Percentiles rank a stretch among this genome's conserved stretches.
Conservation (phyloP, 2,113 vertebrate genomes). For the Hassar affinis region DNA sequence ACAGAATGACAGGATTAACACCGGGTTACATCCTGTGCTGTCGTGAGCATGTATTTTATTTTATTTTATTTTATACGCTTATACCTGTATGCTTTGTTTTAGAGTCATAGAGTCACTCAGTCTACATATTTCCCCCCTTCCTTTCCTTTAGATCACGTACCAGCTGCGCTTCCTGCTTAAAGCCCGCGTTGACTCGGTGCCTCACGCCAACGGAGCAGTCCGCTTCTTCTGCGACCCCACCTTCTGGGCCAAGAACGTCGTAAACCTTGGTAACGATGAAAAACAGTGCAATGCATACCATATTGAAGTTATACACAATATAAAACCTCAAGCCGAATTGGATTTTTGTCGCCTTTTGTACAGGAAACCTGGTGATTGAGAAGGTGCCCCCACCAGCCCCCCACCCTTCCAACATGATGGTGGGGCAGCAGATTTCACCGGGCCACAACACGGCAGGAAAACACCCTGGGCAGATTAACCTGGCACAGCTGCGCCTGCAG, state of each 20-base stretch:
- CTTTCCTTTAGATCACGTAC: constrained; percentile 82
- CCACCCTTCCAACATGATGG: constrained; percentile 80
- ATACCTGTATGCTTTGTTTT: not conserved
- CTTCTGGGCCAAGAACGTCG: constrained; percentile 98
- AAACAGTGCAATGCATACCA: too few relatives aligned
- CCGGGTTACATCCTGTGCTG: not conserved
- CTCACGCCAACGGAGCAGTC: constrained; percentile 90
- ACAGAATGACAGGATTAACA: too few relatives aligned
- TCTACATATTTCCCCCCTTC: not conserved
- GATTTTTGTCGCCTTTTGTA: not conserved
- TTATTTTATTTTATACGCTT: not conserved
- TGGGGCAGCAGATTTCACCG: constrained; percentile 82
- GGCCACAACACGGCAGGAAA: constrained; percentile 86
- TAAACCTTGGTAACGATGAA: constrained; percentile 83
- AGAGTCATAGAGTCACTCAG: too few relatives aligned
- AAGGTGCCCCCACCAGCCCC: constrained; percentile 84
- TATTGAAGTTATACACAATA: too few relatives aligned
- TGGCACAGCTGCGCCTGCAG: constrained; percentile 93
- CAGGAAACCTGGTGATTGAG: constrained; percentile 95
- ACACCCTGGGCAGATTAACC: constrained; percentile 91
- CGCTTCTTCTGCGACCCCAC: constrained; percentile 98
- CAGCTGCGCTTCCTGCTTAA: constrained; percentile 92
- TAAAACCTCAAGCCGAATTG: not conserved
- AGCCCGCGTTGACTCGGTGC: constrained; percentile 89
- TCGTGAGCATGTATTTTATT: too few relatives aligned